Evolutionary conservation across 2,113 vertebrate genomes (phyloP).

Genomic region (Sardina pilchardus): DNA sequence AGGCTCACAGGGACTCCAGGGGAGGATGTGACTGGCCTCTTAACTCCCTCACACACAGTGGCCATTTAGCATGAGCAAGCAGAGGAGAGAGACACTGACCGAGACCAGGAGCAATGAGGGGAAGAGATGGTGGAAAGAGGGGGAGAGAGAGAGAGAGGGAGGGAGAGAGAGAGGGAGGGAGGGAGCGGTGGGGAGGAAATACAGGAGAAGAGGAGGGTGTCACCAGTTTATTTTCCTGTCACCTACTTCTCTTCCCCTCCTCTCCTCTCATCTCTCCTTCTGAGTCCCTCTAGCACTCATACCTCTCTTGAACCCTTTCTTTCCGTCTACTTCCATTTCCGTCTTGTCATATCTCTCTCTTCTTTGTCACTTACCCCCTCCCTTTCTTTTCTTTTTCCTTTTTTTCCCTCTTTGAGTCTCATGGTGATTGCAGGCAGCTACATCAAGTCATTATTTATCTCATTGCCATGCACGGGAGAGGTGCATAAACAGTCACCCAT

Average conservation of each 20-base stretch:
- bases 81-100: slow-evolving; percentile 30
- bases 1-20: slow-evolving; percentile 39
- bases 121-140: slow-evolving; percentile 16
- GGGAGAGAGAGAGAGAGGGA: slow-evolving; percentile 12
- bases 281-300: background rate
- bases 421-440: background rate
- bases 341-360: slow-evolving; percentile 12
- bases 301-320: background rate
- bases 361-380: slow-evolving; percentile 5
- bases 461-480: background rate
- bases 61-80: slow-evolving; percentile 55
- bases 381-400: slow-evolving; percentile 5
- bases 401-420: slow-evolving; percentile 4
- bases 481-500: background rate
- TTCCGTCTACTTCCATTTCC: background rate
- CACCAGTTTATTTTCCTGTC: slow-evolving; percentile 9
- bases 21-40: slow-evolving; percentile 57
- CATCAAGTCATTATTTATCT: background rate
- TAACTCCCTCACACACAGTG: slow-evolving; percentile 50
- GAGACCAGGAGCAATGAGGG: slow-evolving; percentile 16
- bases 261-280: slow-evolving; percentile 46
- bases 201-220: background rate
- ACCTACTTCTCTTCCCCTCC: background rate
- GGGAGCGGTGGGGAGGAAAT: background rate
- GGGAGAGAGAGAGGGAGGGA: background rate